These are phyloP conservation scores for Drosophila elegans DNA, from an alignment of 1,140 invertebrate species.

Conservation along the genomic window DNA sequence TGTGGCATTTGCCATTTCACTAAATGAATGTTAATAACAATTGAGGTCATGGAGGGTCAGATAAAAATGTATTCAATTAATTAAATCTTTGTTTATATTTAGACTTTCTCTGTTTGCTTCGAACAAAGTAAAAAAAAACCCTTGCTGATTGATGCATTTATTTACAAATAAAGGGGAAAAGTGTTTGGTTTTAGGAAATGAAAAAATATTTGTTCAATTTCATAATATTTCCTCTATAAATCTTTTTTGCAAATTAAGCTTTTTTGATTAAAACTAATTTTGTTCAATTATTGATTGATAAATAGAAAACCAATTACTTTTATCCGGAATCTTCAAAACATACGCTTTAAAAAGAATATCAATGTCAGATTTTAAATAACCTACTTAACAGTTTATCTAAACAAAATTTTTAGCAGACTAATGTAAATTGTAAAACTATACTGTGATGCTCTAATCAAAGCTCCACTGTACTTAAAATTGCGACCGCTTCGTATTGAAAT, in stretches of 20 bases:
- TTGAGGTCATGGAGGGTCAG: background rate
- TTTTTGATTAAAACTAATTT: too few species aligned
- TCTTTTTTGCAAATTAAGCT: too few species aligned
- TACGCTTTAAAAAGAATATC: too few species aligned
- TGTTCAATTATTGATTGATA: too few species aligned
- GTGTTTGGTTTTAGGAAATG: background rate
- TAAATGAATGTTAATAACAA: background rate
- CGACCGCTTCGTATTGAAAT: constrained; percentile 25
- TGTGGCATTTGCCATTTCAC: background rate
- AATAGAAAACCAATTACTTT: too few species aligned
- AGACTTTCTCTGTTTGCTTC: background rate
- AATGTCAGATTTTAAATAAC: too few species aligned
- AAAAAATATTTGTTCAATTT: background rate
- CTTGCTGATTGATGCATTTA: background rate
- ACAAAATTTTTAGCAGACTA: too few species aligned
- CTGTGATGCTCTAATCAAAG: background rate
- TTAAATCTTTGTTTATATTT: constrained; percentile 1
- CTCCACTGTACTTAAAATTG: constrained; percentile 9
- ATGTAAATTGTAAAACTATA: background rate
- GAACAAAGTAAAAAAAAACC: background rate
- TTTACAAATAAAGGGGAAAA: background rate
- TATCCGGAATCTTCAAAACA: too few species aligned
- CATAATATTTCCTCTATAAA: too few species aligned
- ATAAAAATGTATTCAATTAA: background rate
- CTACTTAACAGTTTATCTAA: too few species aligned